A percentile compares a stretch with the other conserved stretches of the same genome.
Evolutionary conservation across 1,140 invertebrate genomes (phyloP).

Genomic region (Pygmarrhopalites habei): DNA sequence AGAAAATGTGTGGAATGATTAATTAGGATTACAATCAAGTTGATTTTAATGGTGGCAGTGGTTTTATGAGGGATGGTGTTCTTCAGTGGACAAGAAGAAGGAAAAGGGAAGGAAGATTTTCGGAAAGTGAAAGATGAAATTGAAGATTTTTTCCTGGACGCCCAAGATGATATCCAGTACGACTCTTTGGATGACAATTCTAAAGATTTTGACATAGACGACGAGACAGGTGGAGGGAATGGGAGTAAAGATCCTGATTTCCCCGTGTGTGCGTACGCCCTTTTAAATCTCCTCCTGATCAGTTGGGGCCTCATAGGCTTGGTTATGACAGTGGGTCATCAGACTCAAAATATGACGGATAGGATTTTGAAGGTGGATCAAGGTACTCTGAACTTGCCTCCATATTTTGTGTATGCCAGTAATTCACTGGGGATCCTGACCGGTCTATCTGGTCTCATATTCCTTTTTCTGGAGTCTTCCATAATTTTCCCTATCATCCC

Average conservation of each 20-base stretch:
- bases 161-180: too few relatives aligned
- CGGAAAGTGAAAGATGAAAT: too few relatives aligned
- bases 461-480: background rate
- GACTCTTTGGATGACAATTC: too few relatives aligned
- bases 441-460: background rate
- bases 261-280: background rate
- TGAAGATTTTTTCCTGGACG: too few relatives aligned
- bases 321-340: background rate
- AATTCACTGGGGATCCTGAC: background rate
- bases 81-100: too few relatives aligned
- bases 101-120: too few relatives aligned
- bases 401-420: background rate
- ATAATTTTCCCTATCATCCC: background rate
- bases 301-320: background rate
- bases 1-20: too few relatives aligned
- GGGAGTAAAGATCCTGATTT: background rate
- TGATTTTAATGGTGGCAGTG: too few relatives aligned
- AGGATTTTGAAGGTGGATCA: background rate
- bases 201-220: background rate
- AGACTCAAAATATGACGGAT: background rate
- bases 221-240: background rate
- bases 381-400: background rate
- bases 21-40: too few relatives aligned
- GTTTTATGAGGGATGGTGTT: too few relatives aligned
- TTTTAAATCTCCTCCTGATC: background rate